phyloP scores from a whole-genome alignment of 2,888 invertebrate species.

The Chalcis sispes region DNA sequence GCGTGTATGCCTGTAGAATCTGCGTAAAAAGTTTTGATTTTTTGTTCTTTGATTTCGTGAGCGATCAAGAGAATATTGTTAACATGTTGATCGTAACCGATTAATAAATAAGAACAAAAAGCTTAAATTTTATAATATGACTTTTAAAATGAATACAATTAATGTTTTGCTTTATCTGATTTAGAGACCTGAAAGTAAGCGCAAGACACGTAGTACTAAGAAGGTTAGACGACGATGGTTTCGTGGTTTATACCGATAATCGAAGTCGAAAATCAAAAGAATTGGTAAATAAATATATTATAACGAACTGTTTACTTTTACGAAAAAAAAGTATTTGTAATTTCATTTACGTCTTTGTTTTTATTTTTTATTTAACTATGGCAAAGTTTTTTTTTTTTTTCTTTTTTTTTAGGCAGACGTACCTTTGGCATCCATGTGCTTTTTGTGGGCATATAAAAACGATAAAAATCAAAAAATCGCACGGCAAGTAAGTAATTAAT shows the following conservation, averaged over 20 bases:
- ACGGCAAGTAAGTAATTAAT: conserved; percentile 66
- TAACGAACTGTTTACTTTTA: background rate
- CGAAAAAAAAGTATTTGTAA: background rate
- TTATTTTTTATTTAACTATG: background rate
- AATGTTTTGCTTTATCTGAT: conserved; percentile 17
- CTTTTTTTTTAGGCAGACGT: conserved; percentile 72
- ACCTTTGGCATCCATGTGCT: conserved; percentile 75
- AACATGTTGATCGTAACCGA: background rate
- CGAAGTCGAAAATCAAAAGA: conserved; percentile 76
- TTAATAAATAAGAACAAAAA: background rate
- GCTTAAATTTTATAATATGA: too few relatives aligned
- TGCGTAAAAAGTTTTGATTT: too few relatives aligned
- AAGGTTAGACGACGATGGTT: conserved; percentile 75
- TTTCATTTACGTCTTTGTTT: conserved; percentile 53
- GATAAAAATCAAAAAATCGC: conserved; percentile 64
- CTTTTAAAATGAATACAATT: too few relatives aligned
- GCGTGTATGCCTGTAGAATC: too few relatives aligned
- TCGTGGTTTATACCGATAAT: conserved; percentile 76
- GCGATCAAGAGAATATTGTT: background rate
- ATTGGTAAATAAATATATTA: conserved; percentile 71
- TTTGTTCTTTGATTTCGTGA: too few relatives aligned
- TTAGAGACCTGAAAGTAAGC: conserved; percentile 74
- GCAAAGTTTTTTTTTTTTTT: conserved; percentile 1
- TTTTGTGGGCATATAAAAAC: conserved; percentile 74
- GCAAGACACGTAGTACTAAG: conserved; percentile 74